Percentiles rank a stretch among this genome's conserved stretches.
Conservation (phyloP, 2,113 vertebrate species). For the Eurypyga helias region DNA sequence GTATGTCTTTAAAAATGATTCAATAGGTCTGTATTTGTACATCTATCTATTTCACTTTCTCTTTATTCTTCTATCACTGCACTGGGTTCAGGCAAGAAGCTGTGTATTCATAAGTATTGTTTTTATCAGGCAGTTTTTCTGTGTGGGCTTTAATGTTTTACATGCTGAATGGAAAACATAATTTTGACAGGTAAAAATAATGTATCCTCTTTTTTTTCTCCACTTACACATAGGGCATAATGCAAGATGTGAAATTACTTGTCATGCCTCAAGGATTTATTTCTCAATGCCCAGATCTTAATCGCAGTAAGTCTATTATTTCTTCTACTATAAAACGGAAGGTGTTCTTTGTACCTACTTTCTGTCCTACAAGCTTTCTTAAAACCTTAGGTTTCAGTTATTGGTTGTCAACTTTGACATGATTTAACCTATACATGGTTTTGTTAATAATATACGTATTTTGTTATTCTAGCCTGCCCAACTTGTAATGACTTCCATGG, state of each 20-base stretch:
- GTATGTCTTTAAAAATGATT: slow-evolving; percentile 53
- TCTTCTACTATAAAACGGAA: slow-evolving; percentile 30
- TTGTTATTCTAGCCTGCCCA: slow-evolving; percentile 88
- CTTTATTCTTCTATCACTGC: neutral
- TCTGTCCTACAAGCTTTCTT: slow-evolving; percentile 10
- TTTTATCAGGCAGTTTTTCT: slow-evolving; percentile 26
- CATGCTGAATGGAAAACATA: slow-evolving; percentile 20
- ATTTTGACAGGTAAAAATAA: slow-evolving; percentile 58
- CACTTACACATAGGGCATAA: slow-evolving; percentile 84
- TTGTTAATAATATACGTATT: neutral
- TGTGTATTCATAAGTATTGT: slow-evolving; percentile 12
- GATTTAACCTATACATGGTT: neutral
- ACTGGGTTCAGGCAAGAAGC: neutral
- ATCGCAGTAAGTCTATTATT: slow-evolving; percentile 91
- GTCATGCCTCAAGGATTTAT: slow-evolving; percentile 99
- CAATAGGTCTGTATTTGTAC: neutral
- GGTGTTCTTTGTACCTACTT: slow-evolving; percentile 39
- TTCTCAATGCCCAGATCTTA: slow-evolving; percentile 97
- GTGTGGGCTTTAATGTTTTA: slow-evolving; percentile 28
- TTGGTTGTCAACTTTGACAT: neutral
- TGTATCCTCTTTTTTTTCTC: slow-evolving; percentile 1
- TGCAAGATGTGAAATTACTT: slow-evolving; percentile 97
- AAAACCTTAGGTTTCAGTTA: slow-evolving; percentile 11
- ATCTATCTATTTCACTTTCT: slow-evolving; percentile 30
- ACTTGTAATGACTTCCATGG: slow-evolving; percentile 99